Base-by-base conservation (phyloP, 2,797 vertebrate species). In the Melanotaenia boesemani region DNA sequence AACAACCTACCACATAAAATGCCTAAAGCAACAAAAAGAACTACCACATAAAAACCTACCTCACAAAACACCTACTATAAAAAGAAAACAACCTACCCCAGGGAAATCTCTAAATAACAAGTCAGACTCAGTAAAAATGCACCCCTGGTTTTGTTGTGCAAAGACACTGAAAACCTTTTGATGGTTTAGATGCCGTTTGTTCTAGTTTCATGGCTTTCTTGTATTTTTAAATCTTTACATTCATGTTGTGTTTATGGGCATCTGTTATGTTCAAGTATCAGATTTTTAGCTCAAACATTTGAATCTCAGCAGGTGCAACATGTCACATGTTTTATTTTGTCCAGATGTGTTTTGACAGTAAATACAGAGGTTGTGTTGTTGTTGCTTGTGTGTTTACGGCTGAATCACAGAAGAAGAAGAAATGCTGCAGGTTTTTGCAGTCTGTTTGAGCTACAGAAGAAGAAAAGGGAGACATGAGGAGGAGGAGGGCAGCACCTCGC, bases 401-500 rank as follows among this genome's bases (percentile, higher is more conserved):
- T 83, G 83, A 86, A 72, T 83, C 83, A 86, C 48, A 30, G 30
- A 30, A 79, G 71, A 68, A 75, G 79, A 81, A 84, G 84, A 81
- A 81, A 32, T 3, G 50, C 85, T 83, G 80, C 82, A 78, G 85
- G 81, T 81, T 87, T 81, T 73, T 46, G 70, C 24, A 24, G 63
- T 81, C 57, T 74, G 62, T 52, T 67, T 74, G 65, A 77, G 78
- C 63, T 81, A 72, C 71, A 83, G 83, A 76, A 80, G 79, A 84
- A 77, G 80, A 87, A 65, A 77, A 67, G 54, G 73, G 73, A 86
- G 83, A 86, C 85, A 71, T 84, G 90, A 87, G 87, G 85, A 65
- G 86, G 90, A 82, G 87, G 83, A 88, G 83, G 81, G 79, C 87
- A 89, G 83, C 65, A 60, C 74, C 76, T 86, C 12, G 86, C 92